Evolutionary conservation across 1,140 invertebrate species (phyloP).

Genomic region (Drosophila takahashii): DNA sequence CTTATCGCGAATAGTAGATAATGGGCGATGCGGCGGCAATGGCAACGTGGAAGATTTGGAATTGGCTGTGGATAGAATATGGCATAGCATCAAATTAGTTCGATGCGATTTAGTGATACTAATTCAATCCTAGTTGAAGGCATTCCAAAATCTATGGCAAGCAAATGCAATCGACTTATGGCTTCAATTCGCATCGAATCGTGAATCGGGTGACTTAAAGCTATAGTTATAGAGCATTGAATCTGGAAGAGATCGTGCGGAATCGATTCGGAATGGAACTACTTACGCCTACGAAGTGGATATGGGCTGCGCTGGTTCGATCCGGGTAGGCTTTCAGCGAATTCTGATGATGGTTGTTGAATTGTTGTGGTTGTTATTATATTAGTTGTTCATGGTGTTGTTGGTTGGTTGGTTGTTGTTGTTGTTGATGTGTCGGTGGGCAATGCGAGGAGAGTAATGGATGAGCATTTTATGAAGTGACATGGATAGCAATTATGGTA

Average conservation of each 20-base stretch:
- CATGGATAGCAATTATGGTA: constrained; percentile 61
- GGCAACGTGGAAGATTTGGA: constrained; percentile 92
- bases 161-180: constrained; percentile 15
- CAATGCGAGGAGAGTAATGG: constrained; percentile 50
- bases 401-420: constrained; percentile 23
- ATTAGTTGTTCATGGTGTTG: constrained; percentile 30
- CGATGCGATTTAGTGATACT: neutral
- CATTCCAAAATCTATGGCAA: constrained; percentile 35
- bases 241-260: constrained; percentile 58
- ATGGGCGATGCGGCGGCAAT: constrained; percentile 88
- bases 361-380: constrained; percentile 38
- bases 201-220: constrained; percentile 6
- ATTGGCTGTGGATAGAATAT: constrained; percentile 71
- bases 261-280: constrained; percentile 64
- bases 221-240: constrained; percentile 30
- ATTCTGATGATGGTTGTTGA: constrained; percentile 87
- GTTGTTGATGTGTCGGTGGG: constrained; percentile 40
- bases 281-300: constrained; percentile 92
- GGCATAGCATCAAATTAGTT: neutral
- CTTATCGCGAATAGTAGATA: constrained; percentile 76
- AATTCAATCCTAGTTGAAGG: constrained; percentile 17
- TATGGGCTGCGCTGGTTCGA: constrained; percentile 93
- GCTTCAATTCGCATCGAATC: constrained; percentile 24
- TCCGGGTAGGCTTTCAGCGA: constrained; percentile 92
- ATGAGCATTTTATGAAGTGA: constrained; percentile 58